Evolutionary conservation across 2,113 vertebrate species (phyloP), one percentile per base, ranked within the genome.

Genomic region (Chamaetylas fuelleborni): DNA sequence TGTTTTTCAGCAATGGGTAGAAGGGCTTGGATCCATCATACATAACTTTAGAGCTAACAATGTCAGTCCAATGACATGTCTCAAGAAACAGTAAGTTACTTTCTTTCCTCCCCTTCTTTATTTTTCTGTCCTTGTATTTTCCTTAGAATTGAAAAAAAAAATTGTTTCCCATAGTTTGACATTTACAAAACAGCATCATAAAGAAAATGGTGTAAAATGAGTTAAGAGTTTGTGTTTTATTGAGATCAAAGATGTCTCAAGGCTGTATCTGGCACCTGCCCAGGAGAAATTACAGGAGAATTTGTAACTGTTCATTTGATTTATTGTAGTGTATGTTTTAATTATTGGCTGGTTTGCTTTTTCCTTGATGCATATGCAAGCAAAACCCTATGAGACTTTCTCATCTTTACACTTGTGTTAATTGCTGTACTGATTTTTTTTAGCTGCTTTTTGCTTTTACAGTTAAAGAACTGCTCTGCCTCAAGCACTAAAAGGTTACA

Each of bases 21-120:
- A 99, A 95, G 99, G 99, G 58, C 97, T 99, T 96, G 98, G 98
- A 97, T 98, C 99, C 48, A 99, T 99, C 96, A 99, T 99, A 96
- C 99, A 99, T 97, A 99, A 99, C 97, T 99, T 99, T 86, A 99
- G 99, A 97, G 99, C 99, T 94, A 99, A 99, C 98, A 99, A 99
- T 8, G 99, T 99, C 96, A 99, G 99, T 96, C 99, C 99, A 12
- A 99, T 99, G 99, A 99, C 99, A 6, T 99, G 99, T 97, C 99
- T 99, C 88, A 99, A 99, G 96, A 99, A 99, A 98, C 99, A 99
- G 99, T 99, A 97, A 99, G 99, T 98, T 89, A 13, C 16, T 50
- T 92, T 53, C 17, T 79, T 90, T 92, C 40, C 8, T 71, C 7
- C 15, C 12, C 18, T 54, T 92, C 33, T 79, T 54, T 79, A 23